These are phyloP conservation scores for Gymnopithys bicolor DNA, from an alignment of 2,797 vertebrate genomes.

Conservation along the genomic window DNA sequence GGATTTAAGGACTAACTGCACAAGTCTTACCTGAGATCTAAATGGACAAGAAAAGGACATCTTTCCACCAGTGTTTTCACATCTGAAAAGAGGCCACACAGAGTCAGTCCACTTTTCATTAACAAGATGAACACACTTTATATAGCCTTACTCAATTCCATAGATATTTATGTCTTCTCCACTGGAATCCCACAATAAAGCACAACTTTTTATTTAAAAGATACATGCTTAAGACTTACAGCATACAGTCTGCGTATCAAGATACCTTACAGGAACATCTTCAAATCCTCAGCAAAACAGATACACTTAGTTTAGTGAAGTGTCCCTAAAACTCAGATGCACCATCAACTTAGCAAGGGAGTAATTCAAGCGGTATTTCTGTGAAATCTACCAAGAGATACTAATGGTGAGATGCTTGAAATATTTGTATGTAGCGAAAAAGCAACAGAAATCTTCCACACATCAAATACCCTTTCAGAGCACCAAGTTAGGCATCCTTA, in stretches of 20 bases:
- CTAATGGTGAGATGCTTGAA: neutral
- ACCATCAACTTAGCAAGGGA: neutral
- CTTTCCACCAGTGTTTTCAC: conserved; percentile 84
- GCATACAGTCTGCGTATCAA: neutral
- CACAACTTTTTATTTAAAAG: neutral
- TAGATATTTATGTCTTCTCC: neutral
- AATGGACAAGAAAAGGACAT: conserved; percentile 83
- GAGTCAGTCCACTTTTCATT: neutral
- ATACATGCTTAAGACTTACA: neutral
- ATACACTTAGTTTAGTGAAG: neutral
- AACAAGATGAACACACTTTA: rapidly evolving
- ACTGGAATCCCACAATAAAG: neutral
- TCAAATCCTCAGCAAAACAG: neutral
- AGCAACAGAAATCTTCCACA: neutral
- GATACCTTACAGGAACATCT: neutral
- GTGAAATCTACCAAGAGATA: neutral
- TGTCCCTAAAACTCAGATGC: neutral
- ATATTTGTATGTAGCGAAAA: neutral
- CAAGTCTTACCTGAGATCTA: conserved; percentile 90
- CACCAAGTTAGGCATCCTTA: neutral
- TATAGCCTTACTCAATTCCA: neutral
- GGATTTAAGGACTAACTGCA: neutral
- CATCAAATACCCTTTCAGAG: neutral
- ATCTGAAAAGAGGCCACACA: conserved; percentile 76
- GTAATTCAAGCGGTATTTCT: neutral